Evolutionary conservation across 35 echinoderm and acorn worm species (phyloP).

Genomic region (Patiria miniata): DNA sequence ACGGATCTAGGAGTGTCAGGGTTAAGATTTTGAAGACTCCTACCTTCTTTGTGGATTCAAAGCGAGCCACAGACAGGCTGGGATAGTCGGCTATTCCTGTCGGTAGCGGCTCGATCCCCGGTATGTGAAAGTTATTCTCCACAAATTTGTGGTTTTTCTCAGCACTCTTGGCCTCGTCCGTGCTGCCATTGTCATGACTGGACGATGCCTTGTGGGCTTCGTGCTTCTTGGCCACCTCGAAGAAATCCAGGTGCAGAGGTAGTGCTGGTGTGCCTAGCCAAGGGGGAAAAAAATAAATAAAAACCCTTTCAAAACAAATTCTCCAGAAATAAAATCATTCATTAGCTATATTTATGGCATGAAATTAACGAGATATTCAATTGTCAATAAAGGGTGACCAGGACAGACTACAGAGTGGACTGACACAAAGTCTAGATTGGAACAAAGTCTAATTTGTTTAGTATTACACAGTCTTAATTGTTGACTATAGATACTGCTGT

Average conservation of each 20-base stretch:
- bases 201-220: conserved; percentile 18
- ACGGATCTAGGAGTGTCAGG: too few species aligned
- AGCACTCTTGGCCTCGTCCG: background rate
- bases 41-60: conserved; percentile 16
- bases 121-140: conserved; percentile 45
- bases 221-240: conserved; percentile 37
- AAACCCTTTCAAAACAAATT: too few species aligned
- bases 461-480: too few species aligned
- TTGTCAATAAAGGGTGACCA: too few species aligned
- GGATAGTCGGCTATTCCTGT: conserved; percentile 13
- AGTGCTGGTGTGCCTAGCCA: conserved; percentile 71
- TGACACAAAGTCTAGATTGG: too few species aligned
- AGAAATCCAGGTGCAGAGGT: conserved; percentile 69
- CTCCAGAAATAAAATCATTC: too few species aligned
- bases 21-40: too few species aligned
- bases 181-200: background rate
- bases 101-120: conserved; percentile 60
- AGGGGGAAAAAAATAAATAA: conserved; percentile 18
- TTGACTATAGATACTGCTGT: too few species aligned
- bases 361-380: too few species aligned
- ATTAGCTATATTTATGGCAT: too few species aligned
- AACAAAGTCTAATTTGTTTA: too few species aligned
- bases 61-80: conserved; percentile 4
- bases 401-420: too few species aligned
- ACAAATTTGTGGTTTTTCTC: conserved; percentile 2